Percentiles rank a stretch among this genome's conserved stretches.
phyloP scores from a whole-genome alignment of 2,113 vertebrate species.

The Xiphias gladius region DNA sequence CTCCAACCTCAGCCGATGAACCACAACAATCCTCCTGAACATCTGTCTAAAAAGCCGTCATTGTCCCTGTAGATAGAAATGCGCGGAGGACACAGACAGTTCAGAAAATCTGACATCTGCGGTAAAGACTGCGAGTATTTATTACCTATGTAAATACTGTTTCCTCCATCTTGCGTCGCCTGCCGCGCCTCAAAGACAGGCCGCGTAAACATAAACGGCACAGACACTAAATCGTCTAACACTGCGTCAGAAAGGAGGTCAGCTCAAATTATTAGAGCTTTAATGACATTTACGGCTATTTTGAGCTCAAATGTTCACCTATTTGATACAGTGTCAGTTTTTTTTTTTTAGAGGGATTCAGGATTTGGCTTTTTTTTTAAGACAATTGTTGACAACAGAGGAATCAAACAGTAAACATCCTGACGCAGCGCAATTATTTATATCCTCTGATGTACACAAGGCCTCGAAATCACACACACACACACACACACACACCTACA shows the following conservation, averaged over 20 bases:
- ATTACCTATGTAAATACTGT: slow-evolving; percentile 64
- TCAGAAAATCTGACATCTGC: not conserved
- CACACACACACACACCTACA: not conserved
- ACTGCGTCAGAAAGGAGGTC: slow-evolving; percentile 74
- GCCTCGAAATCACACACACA: slow-evolving; percentile 36
- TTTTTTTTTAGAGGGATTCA: no score
- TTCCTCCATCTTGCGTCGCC: slow-evolving; percentile 72
- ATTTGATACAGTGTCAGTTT: no score
- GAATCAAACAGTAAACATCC: slow-evolving; percentile 12
- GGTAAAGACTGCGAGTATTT: not conserved
- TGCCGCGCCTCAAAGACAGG: slow-evolving; percentile 81
- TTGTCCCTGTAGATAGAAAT: rapidly evolving
- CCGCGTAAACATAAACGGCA: slow-evolving; percentile 74
- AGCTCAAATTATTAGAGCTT: not conserved
- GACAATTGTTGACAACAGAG: slow-evolving; percentile 14
- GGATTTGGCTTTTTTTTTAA: no score
- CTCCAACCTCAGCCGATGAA: not conserved
- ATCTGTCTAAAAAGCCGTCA: not conserved
- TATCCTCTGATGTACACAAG: not conserved
- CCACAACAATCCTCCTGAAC: not conserved
- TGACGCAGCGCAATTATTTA: slow-evolving; percentile 65
- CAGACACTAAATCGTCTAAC: slow-evolving; percentile 41
- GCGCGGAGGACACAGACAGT: rapidly evolving
- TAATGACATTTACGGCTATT: not conserved
- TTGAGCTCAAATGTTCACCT: no score